A percentile compares a stretch with the other conserved stretches of the same genome.
Conservation (phyloP, 2,797 vertebrate genomes). For the Bradypus variegatus region DNA sequence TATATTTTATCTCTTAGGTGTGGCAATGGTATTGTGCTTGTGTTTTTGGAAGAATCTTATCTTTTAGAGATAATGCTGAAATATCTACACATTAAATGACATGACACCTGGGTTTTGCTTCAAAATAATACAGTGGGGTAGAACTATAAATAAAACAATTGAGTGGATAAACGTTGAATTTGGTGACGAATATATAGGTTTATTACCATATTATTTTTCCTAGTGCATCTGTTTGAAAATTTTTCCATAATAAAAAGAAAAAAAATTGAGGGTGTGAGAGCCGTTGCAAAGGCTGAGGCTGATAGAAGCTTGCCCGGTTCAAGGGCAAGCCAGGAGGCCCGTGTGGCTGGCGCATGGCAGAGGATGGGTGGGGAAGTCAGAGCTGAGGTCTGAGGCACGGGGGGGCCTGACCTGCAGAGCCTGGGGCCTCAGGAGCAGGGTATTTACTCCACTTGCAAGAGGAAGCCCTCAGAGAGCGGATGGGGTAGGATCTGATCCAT, state of each 20-base stretch:
- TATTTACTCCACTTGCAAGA: not conserved
- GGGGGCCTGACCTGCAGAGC: not conserved
- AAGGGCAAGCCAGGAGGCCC: not conserved
- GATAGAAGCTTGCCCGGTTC: not conserved
- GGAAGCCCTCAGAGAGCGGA: not conserved
- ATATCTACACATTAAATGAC: not conserved
- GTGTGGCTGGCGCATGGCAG: fast-evolving
- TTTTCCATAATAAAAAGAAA: not conserved
- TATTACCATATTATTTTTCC: not conserved
- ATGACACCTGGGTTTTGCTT: not conserved
- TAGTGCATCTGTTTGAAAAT: not conserved
- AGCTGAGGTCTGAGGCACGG: not conserved
- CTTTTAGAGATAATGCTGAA: not conserved
- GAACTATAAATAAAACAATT: not conserved
- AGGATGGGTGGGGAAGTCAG: fast-evolving
- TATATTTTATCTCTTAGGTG: not conserved
- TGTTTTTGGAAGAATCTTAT: not conserved
- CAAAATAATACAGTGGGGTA: not conserved
- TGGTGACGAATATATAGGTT: not conserved
- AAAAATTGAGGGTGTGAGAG: not conserved
- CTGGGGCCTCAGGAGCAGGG: fast-evolving
- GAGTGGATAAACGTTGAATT: not conserved
- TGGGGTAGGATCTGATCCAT: not conserved
- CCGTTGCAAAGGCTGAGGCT: not conserved
- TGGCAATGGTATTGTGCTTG: not conserved